Evolutionary conservation across 2,113 vertebrate species (phyloP).

Genomic region (Perognathus longimembris): DNA sequence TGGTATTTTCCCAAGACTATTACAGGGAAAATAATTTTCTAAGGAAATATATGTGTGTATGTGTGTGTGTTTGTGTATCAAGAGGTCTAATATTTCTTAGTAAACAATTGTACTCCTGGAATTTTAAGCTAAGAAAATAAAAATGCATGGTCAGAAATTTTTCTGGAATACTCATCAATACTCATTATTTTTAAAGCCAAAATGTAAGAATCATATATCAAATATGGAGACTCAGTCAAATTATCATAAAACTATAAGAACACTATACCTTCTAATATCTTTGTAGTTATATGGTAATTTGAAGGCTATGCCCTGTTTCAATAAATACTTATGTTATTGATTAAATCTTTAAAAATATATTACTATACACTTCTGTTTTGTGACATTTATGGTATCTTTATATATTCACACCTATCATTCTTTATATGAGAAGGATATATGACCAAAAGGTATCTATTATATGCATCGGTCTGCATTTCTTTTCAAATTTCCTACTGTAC

Average conservation of each 20-base stretch:
- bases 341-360: neutral
- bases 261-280: neutral
- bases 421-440: neutral
- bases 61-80: neutral
- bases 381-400: neutral
- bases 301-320: no score
- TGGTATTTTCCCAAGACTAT: neutral
- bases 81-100: neutral
- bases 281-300: neutral
- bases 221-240: neutral
- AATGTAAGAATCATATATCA: neutral
- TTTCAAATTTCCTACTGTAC: neutral
- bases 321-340: neutral
- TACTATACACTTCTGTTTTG: neutral
- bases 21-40: slow-evolving; percentile 28
- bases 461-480: neutral
- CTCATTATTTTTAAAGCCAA: slow-evolving; percentile 12
- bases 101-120: neutral
- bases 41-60: neutral
- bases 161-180: neutral
- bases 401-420: neutral
- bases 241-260: neutral
- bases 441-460: neutral
- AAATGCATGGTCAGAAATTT: neutral
- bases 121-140: slow-evolving; percentile 8